These are phyloP conservation scores for Leptocoma aspasia DNA, from an alignment of 2,113 vertebrate genomes.

Conservation along the genomic window DNA sequence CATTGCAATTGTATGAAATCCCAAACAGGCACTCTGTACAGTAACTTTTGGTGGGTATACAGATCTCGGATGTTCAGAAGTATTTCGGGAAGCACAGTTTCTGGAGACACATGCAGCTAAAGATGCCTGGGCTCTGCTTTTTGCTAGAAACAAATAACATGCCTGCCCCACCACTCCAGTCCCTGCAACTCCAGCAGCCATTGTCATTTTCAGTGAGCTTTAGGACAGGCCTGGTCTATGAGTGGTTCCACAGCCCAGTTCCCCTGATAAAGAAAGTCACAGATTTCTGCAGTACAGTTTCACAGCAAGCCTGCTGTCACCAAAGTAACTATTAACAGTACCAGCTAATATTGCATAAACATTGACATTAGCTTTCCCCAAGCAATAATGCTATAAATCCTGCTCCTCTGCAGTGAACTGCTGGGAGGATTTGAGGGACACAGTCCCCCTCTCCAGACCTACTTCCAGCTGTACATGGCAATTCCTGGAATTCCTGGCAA, in stretches of 20 bases:
- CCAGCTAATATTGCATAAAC: background rate
- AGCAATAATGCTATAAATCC: background rate
- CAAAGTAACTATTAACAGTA: background rate
- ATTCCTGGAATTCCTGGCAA: too few relatives aligned
- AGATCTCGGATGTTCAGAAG: background rate
- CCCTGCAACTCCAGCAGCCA: accelerated
- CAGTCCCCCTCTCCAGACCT: background rate
- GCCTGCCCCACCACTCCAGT: too few relatives aligned
- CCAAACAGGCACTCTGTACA: background rate
- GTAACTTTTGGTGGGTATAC: background rate
- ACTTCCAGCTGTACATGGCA: background rate
- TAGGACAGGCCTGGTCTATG: background rate
- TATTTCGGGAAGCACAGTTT: background rate
- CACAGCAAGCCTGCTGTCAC: background rate
- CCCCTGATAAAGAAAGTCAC: background rate
- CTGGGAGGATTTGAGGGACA: background rate
- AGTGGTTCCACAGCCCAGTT: background rate
- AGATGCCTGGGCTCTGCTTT: background rate
- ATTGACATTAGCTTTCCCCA: background rate
- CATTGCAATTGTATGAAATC: background rate
- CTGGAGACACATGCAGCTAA: background rate
- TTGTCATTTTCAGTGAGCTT: background rate
- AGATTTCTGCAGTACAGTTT: background rate
- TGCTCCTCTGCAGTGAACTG: background rate
- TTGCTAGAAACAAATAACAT: background rate